Percentiles rank a stretch among this genome's conserved stretches.
phyloP scores from a whole-genome alignment of 2,888 invertebrate genomes.

The Drosophila leonis region DNA sequence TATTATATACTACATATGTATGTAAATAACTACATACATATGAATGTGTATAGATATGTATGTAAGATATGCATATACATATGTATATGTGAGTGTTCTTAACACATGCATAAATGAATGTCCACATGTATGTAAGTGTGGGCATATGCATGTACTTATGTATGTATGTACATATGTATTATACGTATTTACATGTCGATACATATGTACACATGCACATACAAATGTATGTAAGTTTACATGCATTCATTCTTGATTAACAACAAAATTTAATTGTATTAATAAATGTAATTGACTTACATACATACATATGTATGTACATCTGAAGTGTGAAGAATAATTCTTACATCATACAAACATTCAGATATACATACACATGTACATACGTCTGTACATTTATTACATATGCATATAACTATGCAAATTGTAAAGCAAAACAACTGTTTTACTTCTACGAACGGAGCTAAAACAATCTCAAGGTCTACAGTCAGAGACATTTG shows the following conservation, averaged over 20 bases:
- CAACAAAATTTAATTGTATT: background rate
- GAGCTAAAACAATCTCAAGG: slow-evolving; percentile 59
- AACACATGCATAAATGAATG: too few relatives aligned
- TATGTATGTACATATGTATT: background rate
- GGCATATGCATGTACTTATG: background rate
- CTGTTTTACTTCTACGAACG: slow-evolving; percentile 11
- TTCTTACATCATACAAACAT: slow-evolving; percentile 4
- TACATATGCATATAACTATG: background rate
- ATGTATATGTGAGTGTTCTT: too few relatives aligned
- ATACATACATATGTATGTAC: background rate
- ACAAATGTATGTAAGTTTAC: background rate
- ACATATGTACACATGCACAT: slow-evolving; percentile 2
- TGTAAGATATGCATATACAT: background rate
- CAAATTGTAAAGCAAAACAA: slow-evolving; percentile 1
- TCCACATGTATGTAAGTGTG: too few relatives aligned
- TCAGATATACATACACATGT: background rate
- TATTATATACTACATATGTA: background rate
- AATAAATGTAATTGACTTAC: slow-evolving; percentile 1
- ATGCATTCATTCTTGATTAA: slow-evolving; percentile 2
- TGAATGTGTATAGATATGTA: background rate
- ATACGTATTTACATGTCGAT: too few relatives aligned
- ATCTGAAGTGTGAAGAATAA: slow-evolving; percentile 1
- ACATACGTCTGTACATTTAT: background rate
- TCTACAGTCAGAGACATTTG: slow-evolving; percentile 58
- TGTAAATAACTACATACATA: background rate